A percentile compares a stretch with the other conserved stretches of the same genome.
phyloP scores from a whole-genome alignment of 2,113 vertebrate genomes.

The Onychorhynchus coronatus region DNA sequence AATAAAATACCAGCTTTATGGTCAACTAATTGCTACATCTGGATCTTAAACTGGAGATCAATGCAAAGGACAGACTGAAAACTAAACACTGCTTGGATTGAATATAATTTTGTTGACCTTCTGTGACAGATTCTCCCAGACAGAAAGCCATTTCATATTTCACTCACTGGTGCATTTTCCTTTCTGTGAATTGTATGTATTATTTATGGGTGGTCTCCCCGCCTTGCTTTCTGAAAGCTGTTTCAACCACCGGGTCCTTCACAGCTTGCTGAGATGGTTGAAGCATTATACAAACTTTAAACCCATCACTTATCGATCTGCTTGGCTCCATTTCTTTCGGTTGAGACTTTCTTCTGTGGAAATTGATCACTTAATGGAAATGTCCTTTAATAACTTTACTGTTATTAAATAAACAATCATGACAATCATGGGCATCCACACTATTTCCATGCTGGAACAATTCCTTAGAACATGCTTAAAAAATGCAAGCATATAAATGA shows the following conservation, averaged over 20 bases:
- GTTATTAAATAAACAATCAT: conserved; percentile 40
- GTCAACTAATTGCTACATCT: background rate
- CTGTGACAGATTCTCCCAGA: background rate
- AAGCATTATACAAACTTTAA: background rate
- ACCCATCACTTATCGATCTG: background rate
- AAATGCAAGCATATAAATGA: conserved; percentile 27
- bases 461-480: conserved; percentile 67
- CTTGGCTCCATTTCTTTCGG: conserved; percentile 3
- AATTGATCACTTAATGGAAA: background rate
- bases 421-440: conserved; percentile 31
- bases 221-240: background rate
- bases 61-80: background rate
- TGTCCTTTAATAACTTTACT: background rate
- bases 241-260: background rate
- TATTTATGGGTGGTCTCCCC: background rate
- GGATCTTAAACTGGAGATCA: background rate
- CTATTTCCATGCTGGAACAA: conserved; percentile 57
- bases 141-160: background rate
- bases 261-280: background rate
- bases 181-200: background rate
- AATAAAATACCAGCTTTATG: background rate
- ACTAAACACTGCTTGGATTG: background rate
- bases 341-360: conserved; percentile 5
- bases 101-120: background rate
- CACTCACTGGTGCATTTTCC: background rate